Conservation (phyloP, 2,888 invertebrate genomes). For the Oxystoma pomonae region DNA sequence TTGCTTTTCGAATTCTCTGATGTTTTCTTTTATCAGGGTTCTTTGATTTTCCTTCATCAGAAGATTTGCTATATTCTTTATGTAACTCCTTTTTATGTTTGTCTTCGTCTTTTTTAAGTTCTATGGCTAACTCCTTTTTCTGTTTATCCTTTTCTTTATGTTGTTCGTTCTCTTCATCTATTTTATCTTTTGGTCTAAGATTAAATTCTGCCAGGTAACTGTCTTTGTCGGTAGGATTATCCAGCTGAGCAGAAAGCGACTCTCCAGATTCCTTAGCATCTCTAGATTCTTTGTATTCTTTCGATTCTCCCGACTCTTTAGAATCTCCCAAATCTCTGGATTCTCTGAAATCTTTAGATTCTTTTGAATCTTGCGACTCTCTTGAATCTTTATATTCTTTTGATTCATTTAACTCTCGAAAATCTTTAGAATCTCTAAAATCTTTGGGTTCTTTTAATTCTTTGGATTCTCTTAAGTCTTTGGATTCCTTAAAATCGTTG, state of each 20-base stretch:
- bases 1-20: constrained; percentile 43
- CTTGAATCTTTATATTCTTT: too few species aligned
- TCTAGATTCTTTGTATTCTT: constrained; percentile 27
- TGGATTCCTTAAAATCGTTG: constrained; percentile 34
- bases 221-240: constrained; percentile 50
- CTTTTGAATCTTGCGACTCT: neutral
- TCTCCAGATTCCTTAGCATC: neutral
- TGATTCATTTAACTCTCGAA: too few species aligned
- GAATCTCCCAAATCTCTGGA: constrained; percentile 14
- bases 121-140: constrained; percentile 16
- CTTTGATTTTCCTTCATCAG: constrained; percentile 26
- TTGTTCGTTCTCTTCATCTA: constrained; percentile 57
- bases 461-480: neutral
- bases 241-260: constrained; percentile 28
- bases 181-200: constrained; percentile 54
- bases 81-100: constrained; percentile 24
- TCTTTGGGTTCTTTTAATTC: constrained; percentile 22
- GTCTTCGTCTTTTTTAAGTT: constrained; percentile 27
- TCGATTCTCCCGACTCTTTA: constrained; percentile 8
- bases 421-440: constrained; percentile 30
- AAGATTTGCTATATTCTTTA: constrained; percentile 28
- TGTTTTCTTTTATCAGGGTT: constrained; percentile 34
- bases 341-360: constrained; percentile 32
- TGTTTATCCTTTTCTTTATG: constrained; percentile 37
- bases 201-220: constrained; percentile 55